Evolutionary conservation across 2,113 vertebrate species (phyloP), one percentile per base, ranked within the genome.

Genomic region (Vimba vimba): DNA sequence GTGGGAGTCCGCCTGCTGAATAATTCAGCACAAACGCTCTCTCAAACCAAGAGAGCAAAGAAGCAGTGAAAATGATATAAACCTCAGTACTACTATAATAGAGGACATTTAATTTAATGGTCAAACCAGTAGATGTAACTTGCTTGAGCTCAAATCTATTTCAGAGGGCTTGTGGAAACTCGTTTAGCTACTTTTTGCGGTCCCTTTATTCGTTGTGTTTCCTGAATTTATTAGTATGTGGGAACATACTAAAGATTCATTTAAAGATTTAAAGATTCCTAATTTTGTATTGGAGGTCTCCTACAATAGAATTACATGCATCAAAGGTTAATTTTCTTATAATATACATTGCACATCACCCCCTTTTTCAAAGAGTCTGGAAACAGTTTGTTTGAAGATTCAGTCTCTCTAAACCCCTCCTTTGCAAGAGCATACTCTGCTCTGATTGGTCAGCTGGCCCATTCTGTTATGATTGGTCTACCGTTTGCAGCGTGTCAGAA

Each of bases 1-100:
- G 79, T 89, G 89, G 71, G 86, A 83, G 82, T 88, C 86, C 80
- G 78, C 82, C 86, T 83, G 50, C 89, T 92, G 90, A 91, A 91
- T 92, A 86, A 92, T 93, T 91, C 91, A 93, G 77, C 79, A 77
- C 76, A 73, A 82, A 69, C 64, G 87, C 86, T 89, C 85, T 90
- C 81, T 89, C 90, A 77, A 79, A 84, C 62, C 77, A 15, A 64
- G 84, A 85, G 52, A 87, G 84, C 87, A 84, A 80, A 87, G 87
- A 88, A 87, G 83, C 74, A 90, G 90, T 85, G 80, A 83, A 82
- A 87, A 83, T 57, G 43, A 80, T 75, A 82, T 82, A 81, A 86
- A 74, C 66, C 57, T 33, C 39, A 9, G 84, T 17, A 23, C 52
- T 45, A 30, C 55, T 27, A 17, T 23, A 60, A 81, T 33, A 71